Conservation (phyloP, 2,888 invertebrate species). For the Eristalis pertinax region DNA sequence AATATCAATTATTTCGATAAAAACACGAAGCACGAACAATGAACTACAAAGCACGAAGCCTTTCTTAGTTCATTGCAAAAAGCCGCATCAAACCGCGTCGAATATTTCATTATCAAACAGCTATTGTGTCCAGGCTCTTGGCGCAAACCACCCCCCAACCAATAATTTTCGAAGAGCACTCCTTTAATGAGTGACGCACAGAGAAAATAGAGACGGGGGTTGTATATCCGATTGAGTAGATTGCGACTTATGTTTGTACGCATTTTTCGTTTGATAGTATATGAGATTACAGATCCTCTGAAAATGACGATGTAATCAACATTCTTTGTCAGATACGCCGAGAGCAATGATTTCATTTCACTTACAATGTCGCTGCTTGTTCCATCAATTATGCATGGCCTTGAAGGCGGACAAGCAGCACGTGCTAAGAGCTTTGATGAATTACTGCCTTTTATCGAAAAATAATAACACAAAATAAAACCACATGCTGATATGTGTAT, state of each 20-base stretch:
- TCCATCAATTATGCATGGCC: not conserved
- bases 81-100: not conserved
- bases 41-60: not conserved
- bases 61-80: not conserved
- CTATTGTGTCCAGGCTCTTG: not conserved
- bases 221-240: not conserved
- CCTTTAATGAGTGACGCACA: not conserved
- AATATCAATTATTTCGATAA: slow-evolving; percentile 3
- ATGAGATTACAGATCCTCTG: slow-evolving; percentile 1
- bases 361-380: not conserved
- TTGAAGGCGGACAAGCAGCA: slow-evolving; percentile 9
- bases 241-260: not conserved
- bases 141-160: not conserved
- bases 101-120: not conserved
- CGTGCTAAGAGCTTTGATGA: not conserved
- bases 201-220: not conserved
- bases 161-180: not conserved
- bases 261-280: not conserved
- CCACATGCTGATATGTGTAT: not conserved
- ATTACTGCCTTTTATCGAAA: not conserved
- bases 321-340: not conserved
- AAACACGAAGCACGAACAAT: not conserved
- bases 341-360: not conserved
- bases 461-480: not conserved
- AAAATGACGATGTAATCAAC: not conserved